phyloP scores from a whole-genome alignment of 2,888 invertebrate species.

The Lochmaea capreae region DNA sequence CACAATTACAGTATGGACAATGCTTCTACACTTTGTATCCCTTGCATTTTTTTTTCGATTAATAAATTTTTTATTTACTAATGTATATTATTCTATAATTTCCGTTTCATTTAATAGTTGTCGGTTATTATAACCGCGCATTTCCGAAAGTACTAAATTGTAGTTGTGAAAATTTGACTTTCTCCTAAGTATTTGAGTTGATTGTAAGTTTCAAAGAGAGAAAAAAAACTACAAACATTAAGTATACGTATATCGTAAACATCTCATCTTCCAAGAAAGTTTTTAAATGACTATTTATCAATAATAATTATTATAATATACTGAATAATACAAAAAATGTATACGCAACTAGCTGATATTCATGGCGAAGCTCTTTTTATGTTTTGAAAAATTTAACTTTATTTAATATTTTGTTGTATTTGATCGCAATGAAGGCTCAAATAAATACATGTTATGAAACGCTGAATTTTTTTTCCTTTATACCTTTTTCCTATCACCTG shows the following conservation, averaged over 20 bases:
- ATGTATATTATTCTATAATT: slow-evolving; percentile 21
- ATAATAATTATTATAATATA: slow-evolving; percentile 67
- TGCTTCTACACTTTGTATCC: background rate
- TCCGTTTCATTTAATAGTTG: slow-evolving; percentile 50
- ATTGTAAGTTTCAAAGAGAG: slow-evolving; percentile 49
- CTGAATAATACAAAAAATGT: slow-evolving; percentile 77
- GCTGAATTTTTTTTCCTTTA: slow-evolving; percentile 31
- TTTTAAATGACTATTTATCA: slow-evolving; percentile 67
- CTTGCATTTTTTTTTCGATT: background rate
- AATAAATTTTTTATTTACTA: background rate
- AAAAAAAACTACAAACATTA: slow-evolving; percentile 72
- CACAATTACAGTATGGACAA: too few species aligned
- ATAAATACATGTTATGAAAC: slow-evolving; percentile 86
- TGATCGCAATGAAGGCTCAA: slow-evolving; percentile 89
- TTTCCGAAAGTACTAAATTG: slow-evolving; percentile 53
- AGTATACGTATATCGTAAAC: slow-evolving; percentile 81
- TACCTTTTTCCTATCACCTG: background rate
- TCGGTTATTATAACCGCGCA: slow-evolving; percentile 53
- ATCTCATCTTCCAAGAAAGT: slow-evolving; percentile 71
- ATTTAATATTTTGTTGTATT: slow-evolving; percentile 87
- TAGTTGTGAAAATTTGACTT: slow-evolving; percentile 51
- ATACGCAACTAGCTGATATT: slow-evolving; percentile 76
- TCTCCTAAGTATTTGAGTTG: slow-evolving; percentile 48
- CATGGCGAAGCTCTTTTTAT: slow-evolving; percentile 76
- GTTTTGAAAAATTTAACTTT: slow-evolving; percentile 78